These are phyloP conservation scores for Engraulis encrasicolus DNA, from an alignment of 2,113 vertebrate species.

Conservation along the genomic window DNA sequence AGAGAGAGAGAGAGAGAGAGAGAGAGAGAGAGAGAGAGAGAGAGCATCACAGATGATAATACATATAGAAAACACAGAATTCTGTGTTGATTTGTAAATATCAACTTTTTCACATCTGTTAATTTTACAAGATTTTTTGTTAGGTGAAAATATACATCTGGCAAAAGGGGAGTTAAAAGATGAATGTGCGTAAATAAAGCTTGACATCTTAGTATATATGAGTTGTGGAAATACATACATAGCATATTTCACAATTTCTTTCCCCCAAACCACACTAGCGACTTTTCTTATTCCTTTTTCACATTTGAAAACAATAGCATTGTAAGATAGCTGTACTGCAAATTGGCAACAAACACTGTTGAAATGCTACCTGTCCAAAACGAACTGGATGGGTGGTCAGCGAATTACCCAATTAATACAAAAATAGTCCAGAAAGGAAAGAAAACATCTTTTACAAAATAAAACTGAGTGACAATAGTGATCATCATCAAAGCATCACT, in stretches of 20 bases:
- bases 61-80: constrained; percentile 13
- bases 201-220: constrained; percentile 43
- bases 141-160: constrained; percentile 50
- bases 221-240: constrained; percentile 42
- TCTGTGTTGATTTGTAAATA: constrained; percentile 22
- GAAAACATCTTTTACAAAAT: neutral
- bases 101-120: constrained; percentile 16
- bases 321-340: constrained; percentile 49
- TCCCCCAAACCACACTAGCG: constrained; percentile 47
- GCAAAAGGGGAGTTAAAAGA: constrained; percentile 43
- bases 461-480: constrained; percentile 8
- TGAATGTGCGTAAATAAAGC: constrained; percentile 37
- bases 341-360: constrained; percentile 15
- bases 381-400: constrained; percentile 23
- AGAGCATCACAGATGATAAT: constrained; percentile 15
- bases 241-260: constrained; percentile 44
- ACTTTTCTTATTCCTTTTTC: constrained; percentile 5
- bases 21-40: neutral
- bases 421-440: constrained; percentile 38
- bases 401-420: constrained; percentile 41
- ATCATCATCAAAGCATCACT: neutral
- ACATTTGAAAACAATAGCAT: constrained; percentile 27
- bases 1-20: neutral
- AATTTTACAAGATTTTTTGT: constrained; percentile 21
- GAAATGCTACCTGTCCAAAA: constrained; percentile 23